Conservation (phyloP, 2,888 invertebrate genomes). For the Tupiocoris notatus region DNA sequence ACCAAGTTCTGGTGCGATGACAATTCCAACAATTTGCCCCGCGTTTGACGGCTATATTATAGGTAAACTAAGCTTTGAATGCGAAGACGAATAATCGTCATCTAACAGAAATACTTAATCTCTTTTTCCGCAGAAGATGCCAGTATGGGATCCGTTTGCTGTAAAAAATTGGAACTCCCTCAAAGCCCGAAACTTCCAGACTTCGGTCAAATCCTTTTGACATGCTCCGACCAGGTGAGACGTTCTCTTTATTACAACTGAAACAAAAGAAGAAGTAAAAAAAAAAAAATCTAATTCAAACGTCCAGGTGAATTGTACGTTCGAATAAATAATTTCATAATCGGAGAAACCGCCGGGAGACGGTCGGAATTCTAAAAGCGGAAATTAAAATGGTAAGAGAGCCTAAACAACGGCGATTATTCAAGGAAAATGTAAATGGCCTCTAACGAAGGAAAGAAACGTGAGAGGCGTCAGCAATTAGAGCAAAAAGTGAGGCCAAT, state of each 20-base stretch:
- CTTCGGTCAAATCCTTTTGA: slow-evolving; percentile 21
- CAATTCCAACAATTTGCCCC: too few species aligned
- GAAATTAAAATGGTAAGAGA: background rate
- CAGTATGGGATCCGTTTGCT: slow-evolving; percentile 38
- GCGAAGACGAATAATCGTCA: background rate
- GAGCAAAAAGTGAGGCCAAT: background rate
- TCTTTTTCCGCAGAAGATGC: slow-evolving; percentile 16
- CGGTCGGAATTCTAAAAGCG: background rate
- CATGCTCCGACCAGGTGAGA: slow-evolving; percentile 33
- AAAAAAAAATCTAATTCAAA: background rate
- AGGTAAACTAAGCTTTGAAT: too few species aligned
- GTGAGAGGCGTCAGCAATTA: background rate
- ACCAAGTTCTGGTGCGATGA: too few species aligned
- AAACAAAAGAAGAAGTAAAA: too few species aligned
- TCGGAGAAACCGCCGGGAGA: background rate
- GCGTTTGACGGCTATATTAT: too few species aligned
- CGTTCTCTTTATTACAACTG: too few species aligned
- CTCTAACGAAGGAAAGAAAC: background rate
- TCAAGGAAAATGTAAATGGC: background rate
- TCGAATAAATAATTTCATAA: background rate
- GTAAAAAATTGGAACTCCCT: slow-evolving; percentile 34
- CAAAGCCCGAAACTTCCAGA: slow-evolving; percentile 37
- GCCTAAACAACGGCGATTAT: background rate
- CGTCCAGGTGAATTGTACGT: background rate
- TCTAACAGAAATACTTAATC: background rate